Base-by-base conservation (phyloP, 2,113 vertebrate species). In the Chitala chitala region DNA sequence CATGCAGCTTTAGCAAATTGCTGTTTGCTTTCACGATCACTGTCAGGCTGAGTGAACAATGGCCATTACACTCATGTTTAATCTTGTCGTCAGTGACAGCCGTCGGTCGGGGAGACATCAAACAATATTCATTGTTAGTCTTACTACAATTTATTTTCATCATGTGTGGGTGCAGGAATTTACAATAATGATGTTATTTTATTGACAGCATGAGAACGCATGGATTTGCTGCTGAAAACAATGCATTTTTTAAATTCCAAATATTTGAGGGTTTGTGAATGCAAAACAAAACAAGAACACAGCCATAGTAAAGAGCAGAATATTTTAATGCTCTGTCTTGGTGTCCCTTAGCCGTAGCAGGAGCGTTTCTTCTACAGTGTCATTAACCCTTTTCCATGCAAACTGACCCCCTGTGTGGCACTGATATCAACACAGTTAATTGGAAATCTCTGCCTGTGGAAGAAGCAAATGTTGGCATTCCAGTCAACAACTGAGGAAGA, bases 361-460 rank as follows among this genome's bases (percentile, higher is more conserved):
- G 26, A 26, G 58, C 78, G 69, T 17, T 53, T 44, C 69, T 78
- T 64, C 29, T 55, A 53, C 74, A 55, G 85, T 85, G 83, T 87
- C 79, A 87, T 87, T 82, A 75, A 76, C 76, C 71, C 73, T 82
- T 88, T 85, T 84, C 85, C 80, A 85, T 86, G 84, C 78, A 82
- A 85, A 88, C 86, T 69, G 74, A 79, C 81, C 82, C 75, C n/a
- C 76, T 78, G 65, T 42, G n/a, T 44, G 54, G 40, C 65, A 22
- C 53, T 24, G 53, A 55, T 79, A 80, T 76, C 73, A 80, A 80
- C 81, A 76, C 81, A 77, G 74, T 79, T 77, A 78, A 72, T 61
- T 83, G 78, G 82, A 83, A 71, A 75, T 77, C 70, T 46, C 71
- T 48, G 72, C 73, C 53, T 78, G 48, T 74, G 78, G 81, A 82